These are phyloP conservation scores for Tubiluchus corallicola DNA, from an alignment of 2,888 invertebrate genomes.

Conservation along the genomic window DNA sequence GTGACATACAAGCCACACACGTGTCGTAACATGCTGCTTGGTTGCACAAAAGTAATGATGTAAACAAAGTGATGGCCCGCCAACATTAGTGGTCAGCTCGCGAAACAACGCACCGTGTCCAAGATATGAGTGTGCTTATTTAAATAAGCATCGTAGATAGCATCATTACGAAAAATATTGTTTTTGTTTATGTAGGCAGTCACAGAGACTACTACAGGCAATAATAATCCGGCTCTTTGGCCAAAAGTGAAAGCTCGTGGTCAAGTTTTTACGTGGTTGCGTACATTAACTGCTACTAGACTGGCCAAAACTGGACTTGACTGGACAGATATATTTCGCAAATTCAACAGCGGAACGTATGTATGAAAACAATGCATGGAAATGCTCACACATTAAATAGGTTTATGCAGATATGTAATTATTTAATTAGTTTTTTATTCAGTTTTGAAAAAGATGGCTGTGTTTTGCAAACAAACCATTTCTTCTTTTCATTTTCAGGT, in stretches of 20 bases:
- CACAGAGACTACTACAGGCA: conserved; percentile 56
- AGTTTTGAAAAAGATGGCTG: neutral
- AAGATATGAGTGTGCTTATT: too few relatives aligned
- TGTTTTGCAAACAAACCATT: too few relatives aligned
- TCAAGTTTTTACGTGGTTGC: conserved; percentile 43
- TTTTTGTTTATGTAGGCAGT: conserved; percentile 32
- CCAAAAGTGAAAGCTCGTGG: conserved; percentile 43
- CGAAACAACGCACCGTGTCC: too few relatives aligned
- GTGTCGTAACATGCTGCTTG: too few relatives aligned
- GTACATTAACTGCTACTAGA: conserved; percentile 63
- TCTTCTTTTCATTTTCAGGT: conserved; percentile 25
- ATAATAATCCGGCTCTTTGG: conserved; percentile 51
- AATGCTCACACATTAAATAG: neutral
- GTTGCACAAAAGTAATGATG: too few relatives aligned
- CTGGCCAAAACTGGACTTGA: conserved; percentile 47
- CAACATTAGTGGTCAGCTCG: too few relatives aligned
- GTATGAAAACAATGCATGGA: too few relatives aligned
- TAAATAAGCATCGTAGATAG: too few relatives aligned
- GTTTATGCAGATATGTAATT: neutral
- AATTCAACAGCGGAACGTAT: conserved; percentile 52
- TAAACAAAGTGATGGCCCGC: too few relatives aligned
- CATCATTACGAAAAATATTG: too few relatives aligned
- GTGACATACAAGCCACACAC: too few relatives aligned
- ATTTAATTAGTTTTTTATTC: neutral
- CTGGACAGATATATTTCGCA: conserved; percentile 50